Percentiles rank a stretch among this genome's conserved stretches.
Evolutionary conservation across 2,888 invertebrate genomes (phyloP).

Genomic region (Pantelozetes paolii): DNA sequence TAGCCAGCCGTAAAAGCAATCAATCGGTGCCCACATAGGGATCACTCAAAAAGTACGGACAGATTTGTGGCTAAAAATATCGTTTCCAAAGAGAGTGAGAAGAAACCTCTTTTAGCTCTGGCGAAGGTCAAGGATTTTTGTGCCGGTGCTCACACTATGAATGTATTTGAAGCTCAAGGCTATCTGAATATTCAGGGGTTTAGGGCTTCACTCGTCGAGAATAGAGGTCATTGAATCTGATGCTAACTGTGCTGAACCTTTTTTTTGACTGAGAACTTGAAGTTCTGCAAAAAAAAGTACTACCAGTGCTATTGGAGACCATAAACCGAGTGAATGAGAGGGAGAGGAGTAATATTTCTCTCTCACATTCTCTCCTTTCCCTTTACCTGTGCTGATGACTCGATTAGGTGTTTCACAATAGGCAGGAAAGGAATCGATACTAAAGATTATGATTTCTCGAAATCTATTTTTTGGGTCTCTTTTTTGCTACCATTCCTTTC

Average conservation of each 20-base stretch:
- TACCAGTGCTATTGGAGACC: not conserved
- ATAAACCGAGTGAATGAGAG: no score
- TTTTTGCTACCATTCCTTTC: not conserved
- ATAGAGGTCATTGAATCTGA: constrained; percentile 6
- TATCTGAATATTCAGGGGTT: not conserved
- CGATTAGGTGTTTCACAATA: not conserved
- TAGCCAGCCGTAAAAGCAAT: not conserved
- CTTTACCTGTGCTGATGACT: not conserved
- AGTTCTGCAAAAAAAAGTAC: not conserved
- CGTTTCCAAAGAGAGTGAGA: not conserved
- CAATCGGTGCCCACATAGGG: not conserved
- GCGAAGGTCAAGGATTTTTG: constrained; percentile 1
- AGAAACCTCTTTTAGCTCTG: constrained; percentile 5
- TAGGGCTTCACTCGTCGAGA: not conserved
- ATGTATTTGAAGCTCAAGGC: not conserved
- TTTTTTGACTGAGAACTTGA: not conserved
- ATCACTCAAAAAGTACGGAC: not conserved
- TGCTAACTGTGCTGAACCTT: not conserved
- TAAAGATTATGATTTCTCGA: constrained; percentile 5
- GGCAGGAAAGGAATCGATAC: constrained; percentile 12
- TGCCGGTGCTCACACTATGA: not conserved
- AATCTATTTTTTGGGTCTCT: not conserved
- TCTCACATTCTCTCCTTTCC: not conserved
- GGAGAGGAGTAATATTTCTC: not conserved
- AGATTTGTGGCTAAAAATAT: not conserved